Percentiles rank a stretch among this genome's conserved stretches.
phyloP scores from a whole-genome alignment of 2,113 vertebrate genomes.

The Strix uralensis region DNA sequence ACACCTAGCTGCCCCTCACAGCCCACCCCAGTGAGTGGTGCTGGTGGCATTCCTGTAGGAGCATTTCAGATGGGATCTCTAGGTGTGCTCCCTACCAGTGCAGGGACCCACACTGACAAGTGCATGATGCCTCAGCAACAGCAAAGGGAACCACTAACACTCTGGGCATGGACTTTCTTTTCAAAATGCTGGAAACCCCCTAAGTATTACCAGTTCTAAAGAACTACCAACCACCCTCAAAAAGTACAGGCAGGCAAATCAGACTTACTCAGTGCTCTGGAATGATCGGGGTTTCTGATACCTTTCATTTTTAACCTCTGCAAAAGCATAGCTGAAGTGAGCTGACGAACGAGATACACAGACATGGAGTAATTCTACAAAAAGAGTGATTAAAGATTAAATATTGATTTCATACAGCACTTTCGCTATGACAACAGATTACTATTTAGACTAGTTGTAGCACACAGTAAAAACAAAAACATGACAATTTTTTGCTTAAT shows the following conservation, averaged over 20 bases:
- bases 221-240: not conserved
- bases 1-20: not conserved
- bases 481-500: not conserved
- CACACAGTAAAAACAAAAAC: not conserved
- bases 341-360: conserved; percentile 94
- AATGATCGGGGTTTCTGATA: conserved; percentile 97
- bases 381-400: conserved; percentile 23
- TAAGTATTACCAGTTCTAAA: not conserved
- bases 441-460: not conserved
- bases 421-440: not conserved
- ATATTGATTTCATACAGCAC: not conserved
- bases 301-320: conserved; percentile 97
- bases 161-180: not conserved
- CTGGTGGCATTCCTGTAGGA: not conserved
- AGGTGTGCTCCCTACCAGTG: not conserved
- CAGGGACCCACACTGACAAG: not conserved
- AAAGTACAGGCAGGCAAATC: not conserved
- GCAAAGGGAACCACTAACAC: not conserved
- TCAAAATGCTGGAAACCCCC: not conserved
- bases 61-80: not conserved
- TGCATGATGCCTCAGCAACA: not conserved
- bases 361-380: conserved; percentile 95
- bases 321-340: conserved; percentile 92
- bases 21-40: not conserved
- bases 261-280: conserved; percentile 93